Base-by-base conservation (phyloP, 1,140 invertebrate genomes). In the Agrilus planipennis region DNA sequence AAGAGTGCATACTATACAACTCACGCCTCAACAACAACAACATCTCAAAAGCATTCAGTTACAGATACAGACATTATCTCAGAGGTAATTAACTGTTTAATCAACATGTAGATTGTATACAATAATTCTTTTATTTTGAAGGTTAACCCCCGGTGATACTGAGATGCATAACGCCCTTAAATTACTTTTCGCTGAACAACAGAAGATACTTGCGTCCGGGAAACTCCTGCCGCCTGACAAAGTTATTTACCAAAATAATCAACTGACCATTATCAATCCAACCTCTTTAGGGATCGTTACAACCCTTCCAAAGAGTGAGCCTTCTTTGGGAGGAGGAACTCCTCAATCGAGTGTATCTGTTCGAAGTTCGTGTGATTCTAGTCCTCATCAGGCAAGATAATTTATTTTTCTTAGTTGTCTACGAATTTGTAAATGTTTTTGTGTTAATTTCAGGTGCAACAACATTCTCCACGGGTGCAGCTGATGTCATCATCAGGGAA, bases 11-110 rank as follows among this genome's bases (percentile, higher is more conserved):
- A 72, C 70, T 1, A 75, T 75, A 31, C 72, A 75, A 44, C 51
- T 75, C 21, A 74, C 73, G 1, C 68, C 71, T 0, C 71, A 74
- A 40, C 73, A 75, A 55, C 72, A 75, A 49, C 55, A 72, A 59
- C 63, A 64, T 46, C 61, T 77, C 25, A 70, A 73, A 54, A 68
- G 63, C 25, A 71, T 77, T 19, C 75, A 77, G 54, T 61, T 68
- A 51, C 73, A 76, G 54, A 73, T 77, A 20, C 68, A 72, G 49
- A 62, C 63, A 15, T 55, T 77, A 22, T 67, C 64, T 10, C n/a
- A n/a, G n/a, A n/a, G n/a, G n/a, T n/a, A n/a, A n/a, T n/a, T n/a
- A n/a, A n/a, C n/a, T n/a, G n/a, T n/a, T n/a, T n/a, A n/a, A n/a
- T n/a, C n/a, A n/a, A n/a, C n/a, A n/a, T n/a, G n/a, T n/a, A n/a